Evolutionary conservation across 2,888 invertebrate species (phyloP).

Genomic region (Ectobius pallidus): DNA sequence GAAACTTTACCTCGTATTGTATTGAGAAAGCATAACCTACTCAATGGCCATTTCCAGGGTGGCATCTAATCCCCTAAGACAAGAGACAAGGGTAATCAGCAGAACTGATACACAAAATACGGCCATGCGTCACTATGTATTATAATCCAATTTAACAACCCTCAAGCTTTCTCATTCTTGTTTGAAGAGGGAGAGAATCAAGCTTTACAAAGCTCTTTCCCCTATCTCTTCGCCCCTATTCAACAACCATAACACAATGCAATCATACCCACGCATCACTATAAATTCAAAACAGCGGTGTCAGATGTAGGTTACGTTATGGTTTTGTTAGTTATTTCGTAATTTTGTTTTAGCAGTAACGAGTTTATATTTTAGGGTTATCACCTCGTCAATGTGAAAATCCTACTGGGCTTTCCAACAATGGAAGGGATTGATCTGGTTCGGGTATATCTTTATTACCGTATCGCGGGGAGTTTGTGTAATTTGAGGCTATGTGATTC

Average conservation of each 20-base stretch:
- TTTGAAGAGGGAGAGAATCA: too few relatives aligned
- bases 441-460: background rate
- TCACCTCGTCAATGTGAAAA: conserved; percentile 5
- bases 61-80: background rate
- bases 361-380: conserved; percentile 12
- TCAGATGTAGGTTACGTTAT: background rate
- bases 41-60: background rate
- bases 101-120: background rate
- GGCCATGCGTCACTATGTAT: conserved; percentile 4
- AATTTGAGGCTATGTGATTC: background rate
- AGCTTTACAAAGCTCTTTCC: background rate
- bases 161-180: background rate
- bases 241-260: background rate
- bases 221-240: too few relatives aligned
- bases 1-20: too few relatives aligned
- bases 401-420: background rate
- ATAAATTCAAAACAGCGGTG: conserved; percentile 18
- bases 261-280: conserved; percentile 2
- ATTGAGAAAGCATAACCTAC: too few relatives aligned
- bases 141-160: conserved; percentile 4
- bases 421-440: background rate
- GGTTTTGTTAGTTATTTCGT: conserved; percentile 11
- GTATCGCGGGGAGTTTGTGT: background rate
- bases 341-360: conserved; percentile 1
- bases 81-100: too few relatives aligned